phyloP scores from a whole-genome alignment of 92 coral and sea anemone genomes.

The Zoanthus sansibaricus region DNA sequence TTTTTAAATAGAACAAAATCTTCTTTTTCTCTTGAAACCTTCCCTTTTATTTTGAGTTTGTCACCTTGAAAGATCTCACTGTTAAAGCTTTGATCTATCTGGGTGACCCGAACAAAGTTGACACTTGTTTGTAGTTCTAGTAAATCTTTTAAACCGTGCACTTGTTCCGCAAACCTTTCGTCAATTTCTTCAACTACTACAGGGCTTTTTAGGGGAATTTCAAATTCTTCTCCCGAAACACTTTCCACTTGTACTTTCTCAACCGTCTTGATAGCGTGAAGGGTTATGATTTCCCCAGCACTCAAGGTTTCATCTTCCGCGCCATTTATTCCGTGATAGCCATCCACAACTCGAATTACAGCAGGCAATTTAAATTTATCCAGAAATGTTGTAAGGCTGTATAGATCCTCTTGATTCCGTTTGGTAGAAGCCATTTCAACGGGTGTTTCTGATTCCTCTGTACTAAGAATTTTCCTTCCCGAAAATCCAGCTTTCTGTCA shows the following conservation, averaged over 20 bases:
- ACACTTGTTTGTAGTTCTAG: background rate
- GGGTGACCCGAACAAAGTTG: slow-evolving; percentile 11
- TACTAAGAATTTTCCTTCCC: background rate
- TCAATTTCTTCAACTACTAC: slow-evolving; percentile 18
- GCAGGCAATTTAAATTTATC: slow-evolving; percentile 11
- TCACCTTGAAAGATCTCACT: slow-evolving; percentile 19
- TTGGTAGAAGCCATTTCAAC: background rate
- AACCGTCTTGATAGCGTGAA: background rate
- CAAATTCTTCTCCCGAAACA: slow-evolving; percentile 30
- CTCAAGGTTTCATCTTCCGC: slow-evolving; percentile 28
- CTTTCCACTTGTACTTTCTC: slow-evolving; percentile 24
- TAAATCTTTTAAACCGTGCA: background rate
- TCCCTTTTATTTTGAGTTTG: slow-evolving; percentile 10
- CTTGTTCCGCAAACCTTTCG: background rate
- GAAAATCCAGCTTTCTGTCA: background rate
- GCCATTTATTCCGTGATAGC: slow-evolving; percentile 27
- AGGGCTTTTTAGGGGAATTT: slow-evolving; percentile 19
- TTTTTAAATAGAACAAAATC: slow-evolving; percentile 13
- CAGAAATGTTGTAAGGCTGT: slow-evolving; percentile 10
- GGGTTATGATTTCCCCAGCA: slow-evolving; percentile 35
- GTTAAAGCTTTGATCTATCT: background rate
- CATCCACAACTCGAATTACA: slow-evolving; percentile 35
- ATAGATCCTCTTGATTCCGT: slow-evolving; percentile 1
- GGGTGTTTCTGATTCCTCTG: slow-evolving; percentile 12
- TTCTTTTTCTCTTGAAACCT: background rate